Percentiles rank a stretch among this genome's conserved stretches.
phyloP scores from a whole-genome alignment of 2,113 vertebrate genomes.

The Notechis scutatus region DNA sequence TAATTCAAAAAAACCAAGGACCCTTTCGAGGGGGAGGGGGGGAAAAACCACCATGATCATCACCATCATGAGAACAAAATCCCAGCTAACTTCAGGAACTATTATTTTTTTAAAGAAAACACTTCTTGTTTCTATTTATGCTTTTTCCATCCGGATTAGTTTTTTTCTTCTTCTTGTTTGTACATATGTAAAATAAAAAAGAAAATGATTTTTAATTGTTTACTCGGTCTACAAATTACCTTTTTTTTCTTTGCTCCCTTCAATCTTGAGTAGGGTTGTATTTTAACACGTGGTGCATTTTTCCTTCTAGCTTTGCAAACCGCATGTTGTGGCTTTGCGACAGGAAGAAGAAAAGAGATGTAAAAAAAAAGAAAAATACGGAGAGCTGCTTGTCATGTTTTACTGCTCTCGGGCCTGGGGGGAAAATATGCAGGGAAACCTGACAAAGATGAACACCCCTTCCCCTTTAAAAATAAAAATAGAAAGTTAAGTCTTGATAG shows the following conservation, averaged over 20 bases:
- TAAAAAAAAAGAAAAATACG: neutral
- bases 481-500: neutral
- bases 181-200: constrained; percentile 77
- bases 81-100: constrained; percentile 38
- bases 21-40: neutral
- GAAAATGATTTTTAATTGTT: constrained; percentile 64
- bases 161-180: constrained; percentile 50
- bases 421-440: neutral
- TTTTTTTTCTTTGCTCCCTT: constrained; percentile 43
- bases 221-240: constrained; percentile 37
- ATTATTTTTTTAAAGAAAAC: neutral
- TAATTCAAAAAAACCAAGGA: constrained; percentile 39
- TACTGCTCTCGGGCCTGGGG: neutral
- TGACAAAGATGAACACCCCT: neutral
- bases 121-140: neutral
- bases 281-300: neutral
- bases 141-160: neutral
- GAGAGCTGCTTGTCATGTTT: neutral
- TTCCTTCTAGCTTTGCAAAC: neutral
- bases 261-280: neutral
- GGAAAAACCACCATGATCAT: neutral
- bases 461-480: neutral
- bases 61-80: neutral
- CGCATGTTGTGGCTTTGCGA: neutral
- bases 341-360: neutral